Percentiles rank a stretch among this genome's conserved stretches.
phyloP scores from a whole-genome alignment of 2,888 invertebrate species.

The Chrysolina americana region DNA sequence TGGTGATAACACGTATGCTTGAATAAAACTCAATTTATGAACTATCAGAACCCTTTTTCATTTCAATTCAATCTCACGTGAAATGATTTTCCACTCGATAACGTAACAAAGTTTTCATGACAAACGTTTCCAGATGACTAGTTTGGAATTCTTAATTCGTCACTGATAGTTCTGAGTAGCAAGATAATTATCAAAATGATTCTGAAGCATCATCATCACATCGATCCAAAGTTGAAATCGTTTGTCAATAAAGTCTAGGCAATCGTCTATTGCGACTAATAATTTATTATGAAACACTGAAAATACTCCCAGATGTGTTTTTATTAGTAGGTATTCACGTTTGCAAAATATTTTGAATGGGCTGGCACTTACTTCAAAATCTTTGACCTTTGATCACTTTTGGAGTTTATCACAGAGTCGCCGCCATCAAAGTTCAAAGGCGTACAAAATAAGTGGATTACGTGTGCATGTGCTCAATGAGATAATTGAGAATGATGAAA shows the following conservation, averaged over 20 bases:
- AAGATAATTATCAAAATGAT: constrained; percentile 4
- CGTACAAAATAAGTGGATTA: neutral
- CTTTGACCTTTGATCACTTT: neutral
- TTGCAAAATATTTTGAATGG: neutral
- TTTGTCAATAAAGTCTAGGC: neutral
- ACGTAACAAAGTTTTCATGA: no score
- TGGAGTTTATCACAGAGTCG: neutral
- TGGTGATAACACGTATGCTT: no score
- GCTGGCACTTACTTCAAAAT: neutral
- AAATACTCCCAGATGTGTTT: neutral
- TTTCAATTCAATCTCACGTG: no score
- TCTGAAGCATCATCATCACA: neutral
- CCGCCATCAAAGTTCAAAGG: neutral
- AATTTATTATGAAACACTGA: neutral
- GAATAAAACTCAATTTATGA: no score
- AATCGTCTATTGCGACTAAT: neutral
- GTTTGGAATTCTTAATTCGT: neutral
- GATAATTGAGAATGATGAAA: no score
- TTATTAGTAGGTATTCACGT: neutral
- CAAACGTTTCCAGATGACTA: neutral
- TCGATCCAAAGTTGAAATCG: neutral
- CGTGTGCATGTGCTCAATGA: no score
- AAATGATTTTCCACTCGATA: no score
- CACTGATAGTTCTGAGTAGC: neutral
- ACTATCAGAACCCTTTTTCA: no score